Evolutionary conservation across 2,797 vertebrate species (phyloP).

Genomic region (Paedocypris micromegethes): DNA sequence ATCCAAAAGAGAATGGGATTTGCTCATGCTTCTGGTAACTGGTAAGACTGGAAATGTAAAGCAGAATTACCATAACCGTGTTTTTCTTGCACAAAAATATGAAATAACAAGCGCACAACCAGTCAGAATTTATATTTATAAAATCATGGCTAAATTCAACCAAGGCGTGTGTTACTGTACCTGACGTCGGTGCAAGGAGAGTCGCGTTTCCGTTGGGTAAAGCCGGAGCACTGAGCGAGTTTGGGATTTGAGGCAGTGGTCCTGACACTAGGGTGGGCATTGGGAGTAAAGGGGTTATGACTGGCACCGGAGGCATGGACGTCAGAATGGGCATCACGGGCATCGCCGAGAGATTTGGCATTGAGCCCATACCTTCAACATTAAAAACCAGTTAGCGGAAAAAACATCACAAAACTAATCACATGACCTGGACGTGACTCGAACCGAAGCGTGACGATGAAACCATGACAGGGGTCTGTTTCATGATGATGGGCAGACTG

Average conservation of each 20-base stretch:
- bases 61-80: too few species aligned
- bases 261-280: conserved; percentile 53
- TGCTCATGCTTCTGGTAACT: conserved; percentile 66
- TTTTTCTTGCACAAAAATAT: too few species aligned
- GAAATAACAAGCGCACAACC: too few species aligned
- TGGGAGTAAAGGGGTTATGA: conserved; percentile 68
- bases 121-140: too few species aligned
- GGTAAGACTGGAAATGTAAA: conserved; percentile 7
- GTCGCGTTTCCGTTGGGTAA: conserved; percentile 82
- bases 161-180: conserved; percentile 34
- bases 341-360: conserved; percentile 84
- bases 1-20: conserved; percentile 82
- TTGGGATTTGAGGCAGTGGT: conserved; percentile 72
- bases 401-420: neutral
- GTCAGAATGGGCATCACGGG: conserved; percentile 67
- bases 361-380: conserved; percentile 80
- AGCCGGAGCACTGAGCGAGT: conserved; percentile 73
- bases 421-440: neutral
- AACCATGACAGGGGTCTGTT: conserved; percentile 76
- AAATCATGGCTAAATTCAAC: too few species aligned
- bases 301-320: conserved; percentile 69
- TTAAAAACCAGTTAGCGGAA: neutral
- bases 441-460: conserved; percentile 76
- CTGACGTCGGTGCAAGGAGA: conserved; percentile 74
- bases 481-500: conserved; percentile 87